Evolutionary conservation across 1,140 invertebrate genomes (phyloP).

Genomic region (Platorchestia sp.): DNA sequence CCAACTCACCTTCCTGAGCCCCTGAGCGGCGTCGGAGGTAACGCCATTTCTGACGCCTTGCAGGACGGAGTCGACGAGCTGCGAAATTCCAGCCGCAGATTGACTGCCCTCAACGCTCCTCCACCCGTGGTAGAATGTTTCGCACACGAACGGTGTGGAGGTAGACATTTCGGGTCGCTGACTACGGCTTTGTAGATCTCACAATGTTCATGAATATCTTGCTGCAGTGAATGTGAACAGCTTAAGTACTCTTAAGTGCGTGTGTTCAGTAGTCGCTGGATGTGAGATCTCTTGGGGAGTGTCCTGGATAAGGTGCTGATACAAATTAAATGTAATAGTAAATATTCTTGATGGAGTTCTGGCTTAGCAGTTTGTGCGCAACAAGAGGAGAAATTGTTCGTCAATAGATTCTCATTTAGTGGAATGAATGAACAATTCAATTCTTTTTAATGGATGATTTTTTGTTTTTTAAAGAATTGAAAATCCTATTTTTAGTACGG

Average conservation of each 20-base stretch:
- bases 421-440: not conserved
- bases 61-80: not conserved
- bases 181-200: not conserved
- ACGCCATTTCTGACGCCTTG: not conserved
- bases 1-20: not conserved
- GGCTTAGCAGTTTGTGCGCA: no score
- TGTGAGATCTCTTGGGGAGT: no score
- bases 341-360: no score
- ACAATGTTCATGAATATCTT: not conserved
- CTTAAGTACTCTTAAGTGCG: not conserved
- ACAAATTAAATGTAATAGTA: no score
- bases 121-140: conserved; percentile 29
- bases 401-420: not conserved
- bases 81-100: not conserved
- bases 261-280: no score
- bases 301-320: no score
- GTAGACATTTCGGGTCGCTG: not conserved
- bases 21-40: not conserved
- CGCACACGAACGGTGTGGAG: conserved; percentile 34
- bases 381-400: no score
- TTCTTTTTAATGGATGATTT: not conserved
- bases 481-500: not conserved
- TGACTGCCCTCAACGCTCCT: conserved; percentile 3
- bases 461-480: not conserved
- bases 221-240: not conserved